A percentile compares a stretch with the other conserved stretches of the same genome.
phyloP scores from a whole-genome alignment of 2,888 invertebrate species.

The Linnaemya tessellans region DNA sequence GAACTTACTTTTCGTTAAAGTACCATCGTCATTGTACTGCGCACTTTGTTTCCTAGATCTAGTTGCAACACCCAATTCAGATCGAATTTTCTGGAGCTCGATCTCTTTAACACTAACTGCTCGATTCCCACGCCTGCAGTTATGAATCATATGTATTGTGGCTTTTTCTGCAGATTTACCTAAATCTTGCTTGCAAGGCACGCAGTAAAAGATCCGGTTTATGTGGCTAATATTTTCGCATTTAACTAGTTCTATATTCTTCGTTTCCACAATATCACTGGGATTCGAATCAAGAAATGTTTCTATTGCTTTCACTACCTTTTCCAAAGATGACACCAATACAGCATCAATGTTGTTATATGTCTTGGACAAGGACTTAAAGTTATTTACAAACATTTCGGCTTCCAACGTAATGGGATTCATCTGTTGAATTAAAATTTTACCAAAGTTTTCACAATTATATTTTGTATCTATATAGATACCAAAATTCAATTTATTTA shows the following conservation, averaged over 20 bases:
- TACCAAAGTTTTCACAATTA: neutral
- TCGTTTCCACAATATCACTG: slow-evolving; percentile 72
- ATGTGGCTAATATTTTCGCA: slow-evolving; percentile 74
- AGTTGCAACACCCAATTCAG: slow-evolving; percentile 1
- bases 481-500: no score
- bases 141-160: slow-evolving; percentile 74
- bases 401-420: slow-evolving; percentile 79
- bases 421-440: slow-evolving; percentile 63
- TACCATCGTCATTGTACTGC: slow-evolving; percentile 17
- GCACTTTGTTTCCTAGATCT: slow-evolving; percentile 15
- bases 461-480: neutral
- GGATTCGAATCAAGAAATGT: slow-evolving; percentile 76
- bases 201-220: slow-evolving; percentile 75
- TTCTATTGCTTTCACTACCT: slow-evolving; percentile 77
- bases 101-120: neutral
- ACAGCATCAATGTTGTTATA: slow-evolving; percentile 75
- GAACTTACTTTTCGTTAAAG: slow-evolving; percentile 74
- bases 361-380: slow-evolving; percentile 68
- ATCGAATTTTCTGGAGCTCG: neutral
- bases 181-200: slow-evolving; percentile 73
- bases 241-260: slow-evolving; percentile 73
- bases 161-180: slow-evolving; percentile 76
- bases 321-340: slow-evolving; percentile 75
- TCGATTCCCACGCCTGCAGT: slow-evolving; percentile 46
- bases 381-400: slow-evolving; percentile 76